phyloP scores from a whole-genome alignment of 2,113 vertebrate species.

The Aphelocoma coerulescens region DNA sequence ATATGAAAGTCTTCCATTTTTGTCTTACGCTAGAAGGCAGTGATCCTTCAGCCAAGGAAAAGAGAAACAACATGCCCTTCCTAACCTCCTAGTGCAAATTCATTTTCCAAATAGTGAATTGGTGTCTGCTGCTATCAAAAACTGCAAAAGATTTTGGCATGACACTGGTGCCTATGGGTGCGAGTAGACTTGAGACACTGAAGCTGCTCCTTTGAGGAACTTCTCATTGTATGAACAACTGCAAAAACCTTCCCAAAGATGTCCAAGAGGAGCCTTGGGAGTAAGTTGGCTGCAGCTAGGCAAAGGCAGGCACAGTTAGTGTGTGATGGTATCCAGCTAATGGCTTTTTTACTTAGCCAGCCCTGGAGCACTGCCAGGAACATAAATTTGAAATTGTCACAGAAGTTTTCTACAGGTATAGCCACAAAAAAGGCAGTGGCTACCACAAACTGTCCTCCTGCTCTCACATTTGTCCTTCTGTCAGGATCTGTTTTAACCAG shows the following conservation, averaged over 20 bases:
- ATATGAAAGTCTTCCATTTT: not conserved
- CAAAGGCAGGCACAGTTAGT: not conserved
- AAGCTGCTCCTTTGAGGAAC: not conserved
- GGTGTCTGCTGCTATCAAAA: not conserved
- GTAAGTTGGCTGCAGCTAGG: not conserved
- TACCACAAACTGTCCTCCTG: not conserved
- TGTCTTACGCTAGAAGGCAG: not conserved
- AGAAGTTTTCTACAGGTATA: not conserved
- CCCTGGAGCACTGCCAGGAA: not conserved
- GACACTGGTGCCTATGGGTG: not conserved
- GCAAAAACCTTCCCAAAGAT: not conserved
- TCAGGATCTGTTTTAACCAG: not conserved
- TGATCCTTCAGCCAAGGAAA: not conserved
- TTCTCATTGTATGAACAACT: not conserved
- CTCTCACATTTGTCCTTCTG: not conserved
- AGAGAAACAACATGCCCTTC: not conserved
- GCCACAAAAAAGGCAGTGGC: not conserved
- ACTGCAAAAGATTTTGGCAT: not conserved
- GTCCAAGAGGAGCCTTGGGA: not conserved
- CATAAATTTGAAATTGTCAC: not conserved
- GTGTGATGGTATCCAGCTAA: fast-evolving
- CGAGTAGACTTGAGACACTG: not conserved
- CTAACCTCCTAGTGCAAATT: not conserved
- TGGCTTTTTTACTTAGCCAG: not conserved
- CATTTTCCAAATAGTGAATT: not conserved